Base-by-base conservation (phyloP, 2,888 invertebrate genomes). In the Malthinus seriepunctatus region DNA sequence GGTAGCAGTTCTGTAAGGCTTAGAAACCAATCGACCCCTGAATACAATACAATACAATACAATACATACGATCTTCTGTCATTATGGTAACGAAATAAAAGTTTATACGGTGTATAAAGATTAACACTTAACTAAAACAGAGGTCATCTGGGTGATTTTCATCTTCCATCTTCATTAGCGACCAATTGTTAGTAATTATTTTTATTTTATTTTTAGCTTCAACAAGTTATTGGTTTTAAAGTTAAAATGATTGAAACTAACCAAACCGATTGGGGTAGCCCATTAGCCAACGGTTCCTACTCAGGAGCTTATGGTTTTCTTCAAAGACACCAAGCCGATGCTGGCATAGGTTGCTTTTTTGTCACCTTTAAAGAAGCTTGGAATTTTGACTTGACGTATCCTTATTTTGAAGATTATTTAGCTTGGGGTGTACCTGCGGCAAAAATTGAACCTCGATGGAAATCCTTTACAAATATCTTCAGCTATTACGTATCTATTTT, bases 331-430 rank as follows among this genome's bases (percentile, higher is more conserved):
- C 23, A 54, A 23, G 37, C 14, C 8, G 61, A 57, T 12, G 15
- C 49, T 2, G 54, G 15, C n/a, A 32, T 61, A 3, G 61, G 57
- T 5, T 11, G 46, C 5, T 58, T 46, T 12, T 56, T 39, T 32
- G 32, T 31, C 1, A 57, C 52, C 31, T 9, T 9, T 7, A 50
- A 38, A 1, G 35, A 49, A 32, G 34, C 44, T 14, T 35, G 49
- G 46, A 52, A 57, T 34, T 61, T 61, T 33, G 61, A 61, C 14
- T 9, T 49, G 11, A 39, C 53, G 3, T 52, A 35, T 9, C 50
- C 56, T 31, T 54, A 61, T 33, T 39, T 61, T 37, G 61, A 61
- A 32, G 61, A 61, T 38, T 4, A 34, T 4, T 8, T 35, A 8
- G 53, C 45, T 5, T 54, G 56, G 61, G 23, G 54, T 1, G 61